Evolutionary conservation across 1,140 invertebrate species (phyloP), one percentile per base, ranked within the genome.

Genomic region (Meteorus sp.): DNA sequence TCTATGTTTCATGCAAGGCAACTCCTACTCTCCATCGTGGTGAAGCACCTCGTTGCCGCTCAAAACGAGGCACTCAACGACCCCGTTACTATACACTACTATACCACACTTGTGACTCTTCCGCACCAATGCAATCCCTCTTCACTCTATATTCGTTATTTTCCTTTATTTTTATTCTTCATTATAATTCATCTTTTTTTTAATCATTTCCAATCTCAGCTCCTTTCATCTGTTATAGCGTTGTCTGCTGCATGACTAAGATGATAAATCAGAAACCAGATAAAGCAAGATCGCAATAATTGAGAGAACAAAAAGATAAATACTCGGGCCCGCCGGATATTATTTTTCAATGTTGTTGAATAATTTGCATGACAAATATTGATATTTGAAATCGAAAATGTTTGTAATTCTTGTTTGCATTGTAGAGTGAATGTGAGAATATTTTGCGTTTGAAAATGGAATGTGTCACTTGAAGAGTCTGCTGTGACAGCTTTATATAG

Each of bases 91-190:
- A 65, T 57, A 29, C n/a, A 19, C n/a, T 6, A 25, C 23, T n/a
- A 48, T 29, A 22, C 33, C 27, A 25, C 9, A 22, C 17, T 17
- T 23, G n/a, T 37, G 13, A 31, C 19, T 52, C 37, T 50, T 59
- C 25, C 25, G 35, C 29, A 45, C 11, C 63, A 61, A 64, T 65
- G 60, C 63, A 69, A 75, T 75, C 73, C 66, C n/a, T n/a, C n/a
- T n/a, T n/a, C 71, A 74, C 67, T 73, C 69, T 61, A 75, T 66
- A 72, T 74, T 70, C 63, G 65, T 64, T 62, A 55, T 17, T 50
- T 43, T 13, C 37, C 13, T 19, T 13, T 43, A 29, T 50, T 33
- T 44, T 59, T 41, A 23, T 45, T 51, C 23, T 50, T 41, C 41
- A 29, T 59, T 41, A 23, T 45, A 43, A 15, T 50, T 41, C 41